Percentiles rank a stretch among this genome's conserved stretches.
Conservation (phyloP, 2,113 vertebrate species). For the Chloebia gouldiae region DNA sequence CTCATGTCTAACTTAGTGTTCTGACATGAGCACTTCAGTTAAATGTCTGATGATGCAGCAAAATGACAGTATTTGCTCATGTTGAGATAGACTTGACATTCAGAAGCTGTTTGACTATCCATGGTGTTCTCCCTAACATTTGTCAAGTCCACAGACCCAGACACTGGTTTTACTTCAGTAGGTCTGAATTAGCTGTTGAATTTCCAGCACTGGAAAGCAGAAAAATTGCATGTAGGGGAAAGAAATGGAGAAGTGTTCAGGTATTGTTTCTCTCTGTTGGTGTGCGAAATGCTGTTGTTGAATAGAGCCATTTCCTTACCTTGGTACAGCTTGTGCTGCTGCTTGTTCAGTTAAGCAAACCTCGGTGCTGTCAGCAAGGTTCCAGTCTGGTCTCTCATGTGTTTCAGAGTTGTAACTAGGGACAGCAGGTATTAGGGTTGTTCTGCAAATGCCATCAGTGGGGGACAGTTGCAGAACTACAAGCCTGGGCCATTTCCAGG, state of each 20-base stretch:
- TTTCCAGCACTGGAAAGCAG: neutral
- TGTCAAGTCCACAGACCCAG: neutral
- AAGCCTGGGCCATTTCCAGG: constrained; percentile 26
- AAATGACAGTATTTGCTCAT: neutral
- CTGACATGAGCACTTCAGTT: neutral
- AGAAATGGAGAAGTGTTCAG: neutral
- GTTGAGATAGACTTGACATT: neutral
- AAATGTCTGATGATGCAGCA: neutral
- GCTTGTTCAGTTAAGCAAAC: neutral
- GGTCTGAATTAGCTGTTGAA: neutral
- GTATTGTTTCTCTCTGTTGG: neutral
- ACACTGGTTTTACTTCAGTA: neutral
- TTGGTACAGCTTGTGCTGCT: neutral
- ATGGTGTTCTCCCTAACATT: neutral
- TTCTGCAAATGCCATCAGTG: constrained; percentile 54
- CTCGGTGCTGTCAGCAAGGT: neutral
- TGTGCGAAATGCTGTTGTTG: rapidly evolving
- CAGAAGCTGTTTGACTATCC: neutral
- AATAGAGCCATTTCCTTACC: neutral
- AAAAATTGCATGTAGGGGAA: neutral
- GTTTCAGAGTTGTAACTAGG: neutral
- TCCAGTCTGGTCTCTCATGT: neutral
- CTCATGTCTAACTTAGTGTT: neutral
- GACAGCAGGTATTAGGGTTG: neutral
- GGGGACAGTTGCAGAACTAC: constrained; percentile 17